Percentiles rank a stretch among this genome's conserved stretches.
Conservation (phyloP, 2,888 invertebrate species). For the Epinotia demarniana region DNA sequence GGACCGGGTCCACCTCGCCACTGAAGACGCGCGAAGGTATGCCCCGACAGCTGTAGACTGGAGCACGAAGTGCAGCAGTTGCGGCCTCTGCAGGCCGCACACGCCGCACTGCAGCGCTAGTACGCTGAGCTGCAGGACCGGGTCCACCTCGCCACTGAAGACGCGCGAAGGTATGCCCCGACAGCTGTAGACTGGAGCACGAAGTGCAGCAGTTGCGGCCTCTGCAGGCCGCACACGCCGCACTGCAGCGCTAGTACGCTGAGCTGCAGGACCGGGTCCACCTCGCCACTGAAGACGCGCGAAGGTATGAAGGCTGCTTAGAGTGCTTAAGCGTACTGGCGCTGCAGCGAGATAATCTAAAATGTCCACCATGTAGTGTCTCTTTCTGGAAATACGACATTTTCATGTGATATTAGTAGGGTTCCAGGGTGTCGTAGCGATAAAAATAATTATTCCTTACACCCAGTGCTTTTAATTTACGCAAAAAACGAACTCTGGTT, state of each 20-base stretch:
- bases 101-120: slow-evolving; percentile 64
- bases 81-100: slow-evolving; percentile 63
- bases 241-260: slow-evolving; percentile 63
- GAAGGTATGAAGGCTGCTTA: slow-evolving; percentile 64
- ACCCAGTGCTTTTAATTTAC: no score
- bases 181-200: neutral
- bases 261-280: slow-evolving; percentile 68
- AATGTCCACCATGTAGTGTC: no score
- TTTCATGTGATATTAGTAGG: no score
- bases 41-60: slow-evolving; percentile 55
- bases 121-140: slow-evolving; percentile 69
- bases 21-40: slow-evolving; percentile 63
- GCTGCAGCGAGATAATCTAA: no score
- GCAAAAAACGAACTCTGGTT: no score
- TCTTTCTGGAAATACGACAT: no score
- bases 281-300: slow-evolving; percentile 65
- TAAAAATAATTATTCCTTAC: no score
- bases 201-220: neutral
- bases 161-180: slow-evolving; percentile 62
- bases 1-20: slow-evolving; percentile 62
- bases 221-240: slow-evolving; percentile 54
- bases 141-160: slow-evolving; percentile 61
- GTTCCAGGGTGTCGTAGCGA: no score
- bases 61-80: slow-evolving; percentile 69
- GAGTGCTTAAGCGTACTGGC: no score